phyloP scores from a whole-genome alignment of 2,888 invertebrate species.

The Microctonus hyperodae region DNA sequence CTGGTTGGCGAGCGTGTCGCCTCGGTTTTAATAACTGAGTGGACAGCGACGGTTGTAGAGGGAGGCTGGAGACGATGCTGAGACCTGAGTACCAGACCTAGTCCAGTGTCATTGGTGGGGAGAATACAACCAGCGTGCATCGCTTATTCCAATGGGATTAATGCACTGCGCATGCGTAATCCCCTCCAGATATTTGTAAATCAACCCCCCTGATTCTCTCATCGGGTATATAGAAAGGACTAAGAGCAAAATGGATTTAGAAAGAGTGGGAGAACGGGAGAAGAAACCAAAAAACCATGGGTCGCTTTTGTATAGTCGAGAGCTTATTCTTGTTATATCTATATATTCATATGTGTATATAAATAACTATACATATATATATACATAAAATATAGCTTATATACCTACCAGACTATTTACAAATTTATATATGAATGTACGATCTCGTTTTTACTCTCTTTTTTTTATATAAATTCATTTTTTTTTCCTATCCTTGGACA shows the following conservation, averaged over 20 bases:
- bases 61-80: conserved; percentile 46
- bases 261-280: conserved; percentile 14
- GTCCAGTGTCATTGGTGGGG: conserved; percentile 42
- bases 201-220: conserved; percentile 53
- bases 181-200: conserved; percentile 53
- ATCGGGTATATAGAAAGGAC: background rate
- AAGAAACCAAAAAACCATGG: conserved; percentile 4
- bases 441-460: background rate
- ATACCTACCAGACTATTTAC: background rate
- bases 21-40: conserved; percentile 61
- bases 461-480: no score
- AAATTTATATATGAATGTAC: background rate
- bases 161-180: conserved; percentile 51
- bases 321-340: background rate
- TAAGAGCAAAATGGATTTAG: conserved; percentile 4
- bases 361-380: no score
- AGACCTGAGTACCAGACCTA: conserved; percentile 36
- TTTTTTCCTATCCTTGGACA: no score
- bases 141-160: conserved; percentile 23
- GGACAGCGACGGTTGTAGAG: conserved; percentile 57
- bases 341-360: background rate
- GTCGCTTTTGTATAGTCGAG: background rate
- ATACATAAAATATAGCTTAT: background rate
- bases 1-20: conserved; percentile 60
- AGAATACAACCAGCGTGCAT: conserved; percentile 37